Percentiles rank a stretch among this genome's conserved stretches.
Conservation (phyloP, 92 coral and sea anemone genomes). For the Zoanthus gigantus region DNA sequence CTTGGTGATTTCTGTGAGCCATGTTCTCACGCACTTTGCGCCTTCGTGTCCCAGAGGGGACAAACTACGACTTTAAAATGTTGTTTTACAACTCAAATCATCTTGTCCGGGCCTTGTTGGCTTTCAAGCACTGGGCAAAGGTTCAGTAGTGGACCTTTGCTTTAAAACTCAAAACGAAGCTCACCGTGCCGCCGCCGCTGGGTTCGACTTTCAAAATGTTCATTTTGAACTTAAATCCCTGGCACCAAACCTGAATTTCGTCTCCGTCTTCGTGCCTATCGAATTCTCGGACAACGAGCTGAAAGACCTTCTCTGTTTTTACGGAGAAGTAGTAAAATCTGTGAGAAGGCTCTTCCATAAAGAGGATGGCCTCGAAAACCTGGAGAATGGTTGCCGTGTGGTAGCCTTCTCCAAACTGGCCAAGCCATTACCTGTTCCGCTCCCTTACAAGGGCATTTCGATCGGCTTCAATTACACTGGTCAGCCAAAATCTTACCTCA, state of each 20-base stretch:
- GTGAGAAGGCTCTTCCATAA: background rate
- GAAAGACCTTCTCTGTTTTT: background rate
- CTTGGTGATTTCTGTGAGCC: too few relatives aligned
- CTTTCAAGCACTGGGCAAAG: background rate
- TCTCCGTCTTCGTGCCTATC: slow-evolving; percentile 16
- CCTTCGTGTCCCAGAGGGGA: too few relatives aligned
- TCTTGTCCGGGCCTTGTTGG: too few relatives aligned
- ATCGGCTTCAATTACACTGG: slow-evolving; percentile 44
- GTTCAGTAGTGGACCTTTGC: background rate
- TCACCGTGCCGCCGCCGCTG: background rate
- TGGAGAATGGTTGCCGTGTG: too few relatives aligned
- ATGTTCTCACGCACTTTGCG: too few relatives aligned
- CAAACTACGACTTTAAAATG: too few relatives aligned
- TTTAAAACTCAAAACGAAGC: background rate
- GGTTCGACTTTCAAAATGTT: background rate
- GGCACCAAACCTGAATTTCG: background rate
- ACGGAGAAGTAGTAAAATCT: background rate
- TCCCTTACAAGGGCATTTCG: too few relatives aligned
- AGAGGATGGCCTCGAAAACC: background rate
- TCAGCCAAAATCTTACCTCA: slow-evolving; percentile 27
- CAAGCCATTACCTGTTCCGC: too few relatives aligned
- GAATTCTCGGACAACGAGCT: slow-evolving; percentile 21
- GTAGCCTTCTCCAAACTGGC: too few relatives aligned
- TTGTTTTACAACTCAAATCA: too few relatives aligned
- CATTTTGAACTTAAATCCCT: too few relatives aligned